phyloP scores from a whole-genome alignment of 2,113 vertebrate species.

The Oriolus oriolus region DNA sequence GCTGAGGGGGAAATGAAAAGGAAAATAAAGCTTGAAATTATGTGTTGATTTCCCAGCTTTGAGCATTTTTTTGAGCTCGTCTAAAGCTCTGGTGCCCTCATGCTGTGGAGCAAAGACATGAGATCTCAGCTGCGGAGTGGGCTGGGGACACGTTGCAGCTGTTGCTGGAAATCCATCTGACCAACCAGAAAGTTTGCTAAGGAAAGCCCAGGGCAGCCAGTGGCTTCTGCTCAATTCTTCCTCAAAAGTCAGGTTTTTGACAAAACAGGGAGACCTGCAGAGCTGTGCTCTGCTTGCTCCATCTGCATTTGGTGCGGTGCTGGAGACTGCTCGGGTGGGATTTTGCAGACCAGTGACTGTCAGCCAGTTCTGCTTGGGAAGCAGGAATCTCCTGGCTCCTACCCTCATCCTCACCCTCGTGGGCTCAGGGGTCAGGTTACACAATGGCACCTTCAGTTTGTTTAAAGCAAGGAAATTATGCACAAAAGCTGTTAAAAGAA shows the following conservation, averaged over 20 bases:
- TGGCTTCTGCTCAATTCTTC: background rate
- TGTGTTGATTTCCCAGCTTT: background rate
- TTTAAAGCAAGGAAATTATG: constrained; percentile 21
- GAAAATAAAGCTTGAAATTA: background rate
- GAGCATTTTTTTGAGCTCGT: background rate
- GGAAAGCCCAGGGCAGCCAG: background rate
- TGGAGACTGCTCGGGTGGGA: rapidly evolving
- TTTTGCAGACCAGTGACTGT: background rate
- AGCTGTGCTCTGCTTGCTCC: background rate
- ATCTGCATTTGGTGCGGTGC: rapidly evolving
- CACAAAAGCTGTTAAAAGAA: constrained; percentile 35
- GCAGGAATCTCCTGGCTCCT: background rate
- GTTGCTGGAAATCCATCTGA: background rate
- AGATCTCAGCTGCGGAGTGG: background rate
- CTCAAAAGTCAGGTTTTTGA: background rate
- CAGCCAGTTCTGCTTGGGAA: background rate
- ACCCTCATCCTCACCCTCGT: rapidly evolving
- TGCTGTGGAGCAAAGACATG: constrained; percentile 11
- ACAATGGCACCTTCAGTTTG: constrained; percentile 1
- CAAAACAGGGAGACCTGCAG: background rate
- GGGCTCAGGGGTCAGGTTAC: background rate
- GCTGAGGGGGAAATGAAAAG: background rate
- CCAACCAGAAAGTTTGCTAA: background rate
- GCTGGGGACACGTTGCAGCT: background rate
- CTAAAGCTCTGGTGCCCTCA: constrained; percentile 19